Conservation (phyloP, 2,797 vertebrate genomes). For the Sebastes ruberrimus region DNA sequence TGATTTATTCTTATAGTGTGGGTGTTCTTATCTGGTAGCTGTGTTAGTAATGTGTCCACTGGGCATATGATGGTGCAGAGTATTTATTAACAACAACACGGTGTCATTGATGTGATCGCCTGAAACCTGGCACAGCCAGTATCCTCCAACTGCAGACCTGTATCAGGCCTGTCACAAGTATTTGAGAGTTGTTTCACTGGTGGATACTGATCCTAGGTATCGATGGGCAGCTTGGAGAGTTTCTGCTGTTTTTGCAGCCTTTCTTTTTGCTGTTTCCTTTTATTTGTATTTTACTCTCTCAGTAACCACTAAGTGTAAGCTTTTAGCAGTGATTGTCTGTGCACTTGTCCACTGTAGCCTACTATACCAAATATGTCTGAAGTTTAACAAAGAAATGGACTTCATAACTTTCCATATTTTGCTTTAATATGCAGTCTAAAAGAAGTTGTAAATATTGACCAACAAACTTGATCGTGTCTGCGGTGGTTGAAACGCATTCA, state of each 20-base stretch:
- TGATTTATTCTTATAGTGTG: background rate
- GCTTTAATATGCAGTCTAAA: background rate
- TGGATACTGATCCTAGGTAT: background rate
- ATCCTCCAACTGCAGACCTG: background rate
- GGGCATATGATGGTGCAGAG: background rate
- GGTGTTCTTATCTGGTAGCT: background rate
- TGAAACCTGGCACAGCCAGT: background rate
- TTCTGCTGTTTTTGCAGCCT: background rate
- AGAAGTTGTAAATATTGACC: background rate
- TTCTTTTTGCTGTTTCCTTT: background rate
- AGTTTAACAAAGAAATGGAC: background rate
- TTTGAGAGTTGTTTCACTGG: background rate
- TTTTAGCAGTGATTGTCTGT: background rate
- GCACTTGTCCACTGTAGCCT: background rate
- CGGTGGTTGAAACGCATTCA: background rate
- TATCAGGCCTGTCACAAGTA: background rate
- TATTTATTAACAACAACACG: background rate
- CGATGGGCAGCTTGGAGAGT: rapidly evolving
- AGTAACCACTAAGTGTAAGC: background rate
- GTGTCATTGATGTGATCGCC: background rate
- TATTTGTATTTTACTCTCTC: background rate
- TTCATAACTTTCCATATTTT: background rate
- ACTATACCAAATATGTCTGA: background rate
- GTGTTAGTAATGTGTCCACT: background rate
- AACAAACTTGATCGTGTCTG: background rate